Percentiles rank a stretch among this genome's conserved stretches.
phyloP scores from a whole-genome alignment of 2,113 vertebrate species.

The Capreolus pygargus region DNA sequence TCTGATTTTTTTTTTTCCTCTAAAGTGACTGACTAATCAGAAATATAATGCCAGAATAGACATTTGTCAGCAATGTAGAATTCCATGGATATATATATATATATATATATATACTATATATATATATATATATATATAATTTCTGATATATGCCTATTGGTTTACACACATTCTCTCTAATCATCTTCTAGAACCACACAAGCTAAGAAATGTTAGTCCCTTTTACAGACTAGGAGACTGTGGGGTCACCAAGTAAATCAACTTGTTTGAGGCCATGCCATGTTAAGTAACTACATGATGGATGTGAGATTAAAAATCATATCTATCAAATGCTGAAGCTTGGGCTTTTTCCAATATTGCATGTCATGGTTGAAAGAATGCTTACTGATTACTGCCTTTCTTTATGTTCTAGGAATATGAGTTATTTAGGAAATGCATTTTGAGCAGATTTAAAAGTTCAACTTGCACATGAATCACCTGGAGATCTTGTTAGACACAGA shows the following conservation, averaged over 20 bases:
- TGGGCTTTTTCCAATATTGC: background rate
- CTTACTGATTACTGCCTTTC: background rate
- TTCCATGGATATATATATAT: background rate
- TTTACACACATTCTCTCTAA: background rate
- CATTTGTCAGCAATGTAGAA: background rate
- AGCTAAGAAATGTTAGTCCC: background rate
- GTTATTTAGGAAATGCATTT: background rate
- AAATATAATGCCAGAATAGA: background rate
- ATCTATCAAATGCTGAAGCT: background rate
- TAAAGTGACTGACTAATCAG: background rate
- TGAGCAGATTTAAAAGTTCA: background rate
- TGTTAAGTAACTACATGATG: background rate
- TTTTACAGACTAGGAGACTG: background rate
- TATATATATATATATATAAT: background rate
- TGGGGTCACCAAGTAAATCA: background rate
- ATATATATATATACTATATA: too few species aligned
- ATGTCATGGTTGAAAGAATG: background rate
- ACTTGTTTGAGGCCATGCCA: background rate
- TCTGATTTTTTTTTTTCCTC: background rate
- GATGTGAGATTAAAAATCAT: background rate
- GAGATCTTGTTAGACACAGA: background rate
- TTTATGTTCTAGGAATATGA: background rate
- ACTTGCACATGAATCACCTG: background rate
- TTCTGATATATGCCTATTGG: background rate
- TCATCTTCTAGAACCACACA: background rate